These are phyloP conservation scores for Rhopalosiphum nymphaeae DNA, from an alignment of 2,888 invertebrate species.

Conservation along the genomic window DNA sequence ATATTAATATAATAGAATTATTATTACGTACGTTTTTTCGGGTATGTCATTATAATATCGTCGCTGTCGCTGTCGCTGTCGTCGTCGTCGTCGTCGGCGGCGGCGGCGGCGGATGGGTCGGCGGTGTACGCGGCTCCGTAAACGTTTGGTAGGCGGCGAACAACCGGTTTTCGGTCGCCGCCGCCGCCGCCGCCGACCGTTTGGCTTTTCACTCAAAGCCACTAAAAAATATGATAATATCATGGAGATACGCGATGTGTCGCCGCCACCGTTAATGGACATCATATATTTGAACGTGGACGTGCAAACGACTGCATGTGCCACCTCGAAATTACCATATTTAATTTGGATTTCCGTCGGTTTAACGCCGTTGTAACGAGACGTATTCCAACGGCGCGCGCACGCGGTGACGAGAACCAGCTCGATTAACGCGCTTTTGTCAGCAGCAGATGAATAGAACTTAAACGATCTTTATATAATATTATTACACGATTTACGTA, in stretches of 20 bases:
- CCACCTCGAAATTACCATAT: not conserved
- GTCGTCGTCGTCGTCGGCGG: not conserved
- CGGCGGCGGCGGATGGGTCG: not conserved
- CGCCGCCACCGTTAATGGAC: not conserved
- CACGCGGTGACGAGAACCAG: not conserved
- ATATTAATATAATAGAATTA: not conserved
- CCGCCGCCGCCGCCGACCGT: not conserved
- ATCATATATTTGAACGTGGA: not conserved
- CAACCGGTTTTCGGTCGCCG: conserved; percentile 33
- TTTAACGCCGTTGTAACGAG: not conserved
- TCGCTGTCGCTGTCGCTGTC: not conserved
- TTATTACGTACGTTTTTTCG: conserved; percentile 14
- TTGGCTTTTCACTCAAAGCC: conserved; percentile 18
- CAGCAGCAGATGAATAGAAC: not conserved
- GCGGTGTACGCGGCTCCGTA: not conserved
- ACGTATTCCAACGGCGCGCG: not conserved
- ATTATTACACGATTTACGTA: not conserved
- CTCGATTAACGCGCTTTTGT: not conserved
- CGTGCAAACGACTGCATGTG: not conserved
- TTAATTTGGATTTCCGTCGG: not conserved
- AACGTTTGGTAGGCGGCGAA: conserved; percentile 13
- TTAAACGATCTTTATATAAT: not conserved
- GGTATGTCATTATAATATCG: conserved; percentile 24
- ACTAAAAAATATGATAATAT: not conserved
- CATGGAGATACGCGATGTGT: not conserved